Conservation (phyloP, 1,140 invertebrate genomes). For the Dendrolimus punctatus region DNA sequence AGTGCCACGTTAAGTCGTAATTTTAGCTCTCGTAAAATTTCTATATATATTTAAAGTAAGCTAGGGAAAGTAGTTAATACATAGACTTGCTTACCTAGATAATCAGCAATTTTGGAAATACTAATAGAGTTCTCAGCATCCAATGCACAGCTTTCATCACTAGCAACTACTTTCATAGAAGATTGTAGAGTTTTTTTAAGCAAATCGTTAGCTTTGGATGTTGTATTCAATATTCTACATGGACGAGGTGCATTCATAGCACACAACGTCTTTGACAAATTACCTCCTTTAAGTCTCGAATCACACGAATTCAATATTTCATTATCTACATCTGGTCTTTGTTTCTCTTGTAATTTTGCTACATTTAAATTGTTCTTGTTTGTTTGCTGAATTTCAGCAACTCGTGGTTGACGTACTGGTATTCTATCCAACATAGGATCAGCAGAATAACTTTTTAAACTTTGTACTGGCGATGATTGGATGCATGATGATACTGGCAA, state of each 20-base stretch:
- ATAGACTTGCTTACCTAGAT: slow-evolving; percentile 36
- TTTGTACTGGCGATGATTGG: slow-evolving; percentile 14
- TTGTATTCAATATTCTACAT: too few species aligned
- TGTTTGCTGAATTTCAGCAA: slow-evolving; percentile 10
- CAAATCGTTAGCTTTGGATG: slow-evolving; percentile 26
- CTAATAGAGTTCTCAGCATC: slow-evolving; percentile 51
- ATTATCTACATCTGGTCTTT: not conserved
- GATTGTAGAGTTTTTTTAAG: slow-evolving; percentile 34
- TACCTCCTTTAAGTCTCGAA: too few species aligned
- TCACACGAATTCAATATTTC: not conserved
- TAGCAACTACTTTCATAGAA: slow-evolving; percentile 24
- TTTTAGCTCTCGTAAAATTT: too few species aligned
- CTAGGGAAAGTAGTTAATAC: slow-evolving; percentile 2
- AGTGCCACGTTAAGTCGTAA: too few species aligned
- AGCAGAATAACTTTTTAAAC: slow-evolving; percentile 17
- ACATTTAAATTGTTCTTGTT: slow-evolving; percentile 6
- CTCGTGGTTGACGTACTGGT: slow-evolving; percentile 43
- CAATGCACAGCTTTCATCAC: slow-evolving; percentile 32
- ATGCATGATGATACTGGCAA: too few species aligned
- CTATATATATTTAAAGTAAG: slow-evolving; percentile 1
- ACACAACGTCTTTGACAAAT: too few species aligned
- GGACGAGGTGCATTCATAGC: too few species aligned
- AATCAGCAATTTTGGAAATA: slow-evolving; percentile 59
- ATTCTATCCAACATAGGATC: slow-evolving; percentile 45
- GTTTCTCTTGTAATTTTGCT: slow-evolving; percentile 1